Conservation (phyloP, 1,140 invertebrate species). For the Dendroctonus ponderosae region DNA sequence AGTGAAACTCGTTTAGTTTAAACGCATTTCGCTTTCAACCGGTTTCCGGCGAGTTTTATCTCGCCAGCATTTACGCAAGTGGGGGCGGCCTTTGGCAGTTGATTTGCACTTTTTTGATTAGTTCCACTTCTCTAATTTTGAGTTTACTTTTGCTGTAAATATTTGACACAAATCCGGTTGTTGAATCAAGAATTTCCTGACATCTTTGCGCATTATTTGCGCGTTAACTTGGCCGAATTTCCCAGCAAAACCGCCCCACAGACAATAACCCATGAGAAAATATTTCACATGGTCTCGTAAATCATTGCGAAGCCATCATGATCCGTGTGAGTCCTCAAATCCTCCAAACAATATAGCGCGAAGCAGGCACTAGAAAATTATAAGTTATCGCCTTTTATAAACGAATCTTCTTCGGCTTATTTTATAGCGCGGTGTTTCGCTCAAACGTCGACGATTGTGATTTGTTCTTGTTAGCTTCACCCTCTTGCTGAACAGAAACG, state of each 20-base stretch:
- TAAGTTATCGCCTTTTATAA: conserved; percentile 36
- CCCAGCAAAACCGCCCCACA: background rate
- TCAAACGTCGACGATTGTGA: conserved; percentile 22
- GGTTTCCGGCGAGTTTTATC: too few species aligned
- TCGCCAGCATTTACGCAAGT: too few species aligned
- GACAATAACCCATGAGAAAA: conserved; percentile 6
- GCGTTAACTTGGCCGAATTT: background rate
- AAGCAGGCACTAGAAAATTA: conserved; percentile 28
- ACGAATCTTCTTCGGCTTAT: conserved; percentile 31
- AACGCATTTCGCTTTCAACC: too few species aligned
- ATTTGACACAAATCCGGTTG: too few species aligned
- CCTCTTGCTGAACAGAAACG: conserved; percentile 3
- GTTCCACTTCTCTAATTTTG: too few species aligned
- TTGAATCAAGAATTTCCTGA: too few species aligned
- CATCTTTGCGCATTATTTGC: too few species aligned
- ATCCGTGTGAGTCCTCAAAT: conserved; percentile 26
- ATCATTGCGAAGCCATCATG: conserved; percentile 7
- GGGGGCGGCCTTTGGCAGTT: too few species aligned
- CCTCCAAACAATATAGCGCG: conserved; percentile 32
- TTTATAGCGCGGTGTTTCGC: conserved; percentile 23
- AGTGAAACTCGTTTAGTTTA: too few species aligned
- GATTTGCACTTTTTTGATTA: too few species aligned
- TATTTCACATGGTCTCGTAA: conserved; percentile 27
- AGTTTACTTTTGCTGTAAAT: too few species aligned
- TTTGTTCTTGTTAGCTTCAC: conserved; percentile 26